Conservation (phyloP, 2,797 vertebrate genomes). For the Muraenolepis orangiensis region DNA sequence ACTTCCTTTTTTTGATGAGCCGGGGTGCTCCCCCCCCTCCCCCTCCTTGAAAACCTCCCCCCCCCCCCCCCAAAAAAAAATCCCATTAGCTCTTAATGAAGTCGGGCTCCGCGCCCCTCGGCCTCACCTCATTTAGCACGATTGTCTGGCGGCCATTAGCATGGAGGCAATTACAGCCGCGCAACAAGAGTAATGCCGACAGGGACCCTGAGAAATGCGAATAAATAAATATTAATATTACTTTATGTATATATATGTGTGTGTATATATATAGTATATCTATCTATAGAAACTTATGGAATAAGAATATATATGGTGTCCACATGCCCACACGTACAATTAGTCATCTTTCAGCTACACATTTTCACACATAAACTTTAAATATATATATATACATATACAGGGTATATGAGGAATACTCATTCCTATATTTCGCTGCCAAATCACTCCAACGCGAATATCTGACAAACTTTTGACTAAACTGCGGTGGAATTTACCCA, state of each 20-base stretch:
- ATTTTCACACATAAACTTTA: background rate
- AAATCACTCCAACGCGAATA: slow-evolving; percentile 10
- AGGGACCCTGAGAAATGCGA: slow-evolving; percentile 97
- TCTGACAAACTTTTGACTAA: slow-evolving; percentile 14
- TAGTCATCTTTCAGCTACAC: background rate
- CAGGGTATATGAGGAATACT: slow-evolving; percentile 21
- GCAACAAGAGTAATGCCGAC: slow-evolving; percentile 99
- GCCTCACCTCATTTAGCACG: slow-evolving; percentile 99
- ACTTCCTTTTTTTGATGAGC: slow-evolving; percentile 80
- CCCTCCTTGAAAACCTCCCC: no score
- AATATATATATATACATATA: background rate
- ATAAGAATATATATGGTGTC: slow-evolving; percentile 41
- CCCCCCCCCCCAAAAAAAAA: slow-evolving; percentile 76
- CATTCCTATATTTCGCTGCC: slow-evolving; percentile 22
- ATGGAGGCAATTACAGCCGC: slow-evolving; percentile 99
- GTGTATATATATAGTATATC: slow-evolving; percentile 18
- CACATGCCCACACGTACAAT: background rate
- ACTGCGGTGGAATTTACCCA: slow-evolving; percentile 18
- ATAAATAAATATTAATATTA: slow-evolving; percentile 88
- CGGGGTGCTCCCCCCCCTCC: slow-evolving; percentile 79
- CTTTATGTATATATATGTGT: background rate
- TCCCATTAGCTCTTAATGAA: slow-evolving; percentile 99
- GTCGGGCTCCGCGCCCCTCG: slow-evolving; percentile 97
- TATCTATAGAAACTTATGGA: slow-evolving; percentile 19
- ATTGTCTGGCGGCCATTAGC: slow-evolving; percentile 99